Evolutionary conservation across 2,797 vertebrate species (phyloP), one percentile per base, ranked within the genome.

Genomic region (Chelmon rostratus): DNA sequence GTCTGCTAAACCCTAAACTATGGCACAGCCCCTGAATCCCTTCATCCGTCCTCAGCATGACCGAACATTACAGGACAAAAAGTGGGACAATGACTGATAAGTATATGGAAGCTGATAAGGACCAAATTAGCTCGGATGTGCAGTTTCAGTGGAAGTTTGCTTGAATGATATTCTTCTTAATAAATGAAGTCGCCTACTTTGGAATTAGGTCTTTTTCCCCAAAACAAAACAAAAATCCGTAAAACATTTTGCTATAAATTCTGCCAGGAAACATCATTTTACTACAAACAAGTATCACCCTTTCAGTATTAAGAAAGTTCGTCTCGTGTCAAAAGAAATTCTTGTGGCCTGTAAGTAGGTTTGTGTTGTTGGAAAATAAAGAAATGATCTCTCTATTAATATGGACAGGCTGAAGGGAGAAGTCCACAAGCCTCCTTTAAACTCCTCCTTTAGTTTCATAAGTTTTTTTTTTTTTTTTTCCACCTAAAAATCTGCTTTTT

Each of bases 401-500:
- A 11, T 53, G 38, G 12, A 6, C 58, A 64, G 52, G 21, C 68
- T 64, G 28, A 73, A 56, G 25, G 4, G 19, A 74, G 44, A 68
- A 61, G 12, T 35, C 37, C 44, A 70, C 12, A 33, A 2, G 12
- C 33, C 21, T 62, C 35, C 52, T 68, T 73, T 73, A 59, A 82
- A 64, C 33, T 37, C 65, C 21, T 42, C 23, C 44, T 52, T 65
- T 40, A 68, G 49, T 73, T 73, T 53, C 33, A 28, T n/a, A 19
- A 54, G 12, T 62, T 57, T 8, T 72, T 40, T 40, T 75, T 66
- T 38, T 74, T 72, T 69, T 28, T 76, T n/a, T 23, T 18, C 31
- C 11, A 9, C 10, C 6, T 35, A 54, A 9, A 81, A 73, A 73
- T 70, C 44, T 62, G 57, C 38, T 59, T 82, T 78, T 77, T 57